Evolutionary conservation across 2,113 vertebrate species (phyloP).

Genomic region (Orientallactaga bullata): DNA sequence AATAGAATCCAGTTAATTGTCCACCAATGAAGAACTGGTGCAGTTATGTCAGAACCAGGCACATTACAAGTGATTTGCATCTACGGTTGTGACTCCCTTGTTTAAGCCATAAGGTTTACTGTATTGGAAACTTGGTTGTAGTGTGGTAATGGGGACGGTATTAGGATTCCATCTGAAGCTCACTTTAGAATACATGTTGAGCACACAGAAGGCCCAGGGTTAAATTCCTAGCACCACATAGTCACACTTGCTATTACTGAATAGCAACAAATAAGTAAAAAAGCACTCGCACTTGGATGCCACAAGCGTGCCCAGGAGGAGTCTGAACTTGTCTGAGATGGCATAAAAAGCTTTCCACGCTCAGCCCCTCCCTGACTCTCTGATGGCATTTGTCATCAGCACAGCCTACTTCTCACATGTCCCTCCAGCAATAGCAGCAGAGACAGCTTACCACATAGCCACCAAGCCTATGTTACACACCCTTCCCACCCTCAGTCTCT

Average conservation of each 20-base stretch:
- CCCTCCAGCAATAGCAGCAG: not conserved
- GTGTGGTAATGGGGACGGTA: not conserved
- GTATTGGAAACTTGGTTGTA: not conserved
- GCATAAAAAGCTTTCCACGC: not conserved
- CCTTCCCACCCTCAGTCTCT: not conserved
- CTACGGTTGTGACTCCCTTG: not conserved
- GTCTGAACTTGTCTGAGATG: not conserved
- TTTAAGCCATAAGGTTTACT: not conserved
- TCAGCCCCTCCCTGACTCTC: not conserved
- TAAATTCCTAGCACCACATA: not conserved
- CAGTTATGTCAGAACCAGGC: not conserved
- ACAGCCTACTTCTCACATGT: not conserved
- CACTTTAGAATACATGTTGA: not conserved
- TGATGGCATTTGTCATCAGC: not conserved
- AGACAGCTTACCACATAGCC: not conserved
- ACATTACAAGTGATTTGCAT: not conserved
- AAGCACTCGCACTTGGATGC: not conserved
- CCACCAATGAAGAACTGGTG: not conserved
- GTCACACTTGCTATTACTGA: not conserved
- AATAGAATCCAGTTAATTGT: slow-evolving; percentile 12
- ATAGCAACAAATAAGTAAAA: not conserved
- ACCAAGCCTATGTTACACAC: not conserved
- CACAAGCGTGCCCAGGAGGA: not conserved
- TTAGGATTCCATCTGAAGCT: not conserved
- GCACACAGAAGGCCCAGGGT: not conserved